A percentile compares a stretch with the other conserved stretches of the same genome.
Conservation (phyloP, 2,797 vertebrate genomes). For the Myotis findleyi region DNA sequence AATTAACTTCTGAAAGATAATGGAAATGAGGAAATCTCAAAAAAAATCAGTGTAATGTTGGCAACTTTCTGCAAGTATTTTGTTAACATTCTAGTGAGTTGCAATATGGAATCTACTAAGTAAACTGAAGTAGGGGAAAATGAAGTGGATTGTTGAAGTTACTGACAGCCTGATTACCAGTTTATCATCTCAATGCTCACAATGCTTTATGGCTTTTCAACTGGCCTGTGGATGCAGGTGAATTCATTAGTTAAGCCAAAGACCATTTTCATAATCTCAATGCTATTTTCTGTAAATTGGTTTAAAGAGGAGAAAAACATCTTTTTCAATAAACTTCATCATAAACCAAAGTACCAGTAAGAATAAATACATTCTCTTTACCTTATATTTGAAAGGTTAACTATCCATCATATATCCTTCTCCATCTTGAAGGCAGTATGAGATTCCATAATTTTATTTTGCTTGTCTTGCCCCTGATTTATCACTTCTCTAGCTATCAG, state of each 20-base stretch:
- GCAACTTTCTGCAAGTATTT: not conserved
- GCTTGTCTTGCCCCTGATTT: not conserved
- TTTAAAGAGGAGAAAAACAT: slow-evolving; percentile 19
- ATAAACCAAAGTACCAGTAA: slow-evolving; percentile 30
- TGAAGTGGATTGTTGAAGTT: fast-evolving
- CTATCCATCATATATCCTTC: not conserved
- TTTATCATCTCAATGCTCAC: slow-evolving; percentile 44
- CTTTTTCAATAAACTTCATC: slow-evolving; percentile 57
- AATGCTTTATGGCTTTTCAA: slow-evolving; percentile 49
- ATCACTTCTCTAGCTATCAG: not conserved
- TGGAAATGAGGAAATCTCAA: not conserved
- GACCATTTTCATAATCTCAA: not conserved
- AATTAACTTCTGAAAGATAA: not conserved
- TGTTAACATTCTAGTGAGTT: not conserved
- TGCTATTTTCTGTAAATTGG: slow-evolving; percentile 50
- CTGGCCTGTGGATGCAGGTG: not conserved
- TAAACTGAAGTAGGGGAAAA: slow-evolving; percentile 37
- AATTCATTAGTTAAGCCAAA: not conserved
- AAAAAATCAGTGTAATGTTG: not conserved
- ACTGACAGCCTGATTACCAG: not conserved
- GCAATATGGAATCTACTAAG: slow-evolving; percentile 15
- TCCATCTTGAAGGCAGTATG: slow-evolving; percentile 22
- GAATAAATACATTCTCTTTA: slow-evolving; percentile 38
- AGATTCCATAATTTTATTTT: not conserved
- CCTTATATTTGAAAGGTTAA: slow-evolving; percentile 10